Percentiles rank a stretch among this genome's conserved stretches.
These are phyloP conservation scores for Ostrea denselamellosa DNA, from an alignment of 1,140 invertebrate genomes.

Conservation along the genomic window DNA sequence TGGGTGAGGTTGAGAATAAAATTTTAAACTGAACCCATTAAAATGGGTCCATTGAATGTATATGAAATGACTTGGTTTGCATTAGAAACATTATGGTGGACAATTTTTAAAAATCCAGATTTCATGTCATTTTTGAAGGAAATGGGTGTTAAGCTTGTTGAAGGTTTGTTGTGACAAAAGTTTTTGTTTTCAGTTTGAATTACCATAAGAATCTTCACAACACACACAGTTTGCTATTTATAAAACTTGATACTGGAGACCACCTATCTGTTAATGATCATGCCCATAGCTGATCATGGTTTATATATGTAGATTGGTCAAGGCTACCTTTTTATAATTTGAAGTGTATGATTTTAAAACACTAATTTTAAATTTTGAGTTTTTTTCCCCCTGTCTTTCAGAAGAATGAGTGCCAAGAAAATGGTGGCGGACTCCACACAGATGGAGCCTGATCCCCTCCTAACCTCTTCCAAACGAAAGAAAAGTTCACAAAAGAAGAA, in stretches of 20 bases:
- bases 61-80: background rate
- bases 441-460: conserved; percentile 48
- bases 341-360: background rate
- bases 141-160: background rate
- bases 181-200: background rate
- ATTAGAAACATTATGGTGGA: background rate
- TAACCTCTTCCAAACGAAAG: conserved; percentile 46
- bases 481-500: conserved; percentile 57
- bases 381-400: background rate
- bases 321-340: background rate
- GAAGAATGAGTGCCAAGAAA: conserved; percentile 68
- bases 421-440: conserved; percentile 74
- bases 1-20: background rate
- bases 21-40: conserved; percentile 4
- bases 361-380: no score
- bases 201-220: background rate
- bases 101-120: background rate
- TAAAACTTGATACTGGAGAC: background rate
- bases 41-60: background rate
- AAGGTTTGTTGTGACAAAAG: background rate
- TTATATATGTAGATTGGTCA: background rate
- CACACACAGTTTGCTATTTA: background rate
- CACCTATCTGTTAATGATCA: background rate
- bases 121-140: background rate
- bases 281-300: background rate